Percentiles rank a stretch among this genome's conserved stretches.
These are phyloP conservation scores for Graphium colonna DNA, from an alignment of 2,888 invertebrate genomes.

Conservation along the genomic window DNA sequence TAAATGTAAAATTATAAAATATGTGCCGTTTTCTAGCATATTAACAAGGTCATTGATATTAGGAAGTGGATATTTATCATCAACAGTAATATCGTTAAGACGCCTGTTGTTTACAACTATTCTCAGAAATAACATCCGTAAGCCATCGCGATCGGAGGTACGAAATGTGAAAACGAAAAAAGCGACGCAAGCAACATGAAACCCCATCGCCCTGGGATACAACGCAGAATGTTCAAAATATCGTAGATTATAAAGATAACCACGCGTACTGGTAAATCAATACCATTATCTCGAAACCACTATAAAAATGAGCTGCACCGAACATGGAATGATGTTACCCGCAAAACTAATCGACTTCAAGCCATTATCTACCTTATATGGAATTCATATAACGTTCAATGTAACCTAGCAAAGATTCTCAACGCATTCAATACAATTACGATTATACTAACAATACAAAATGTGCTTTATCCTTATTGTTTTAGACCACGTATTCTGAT, in stretches of 20 bases:
- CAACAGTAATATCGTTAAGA: too few species aligned
- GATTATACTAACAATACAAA: slow-evolving; percentile 36
- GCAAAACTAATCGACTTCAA: slow-evolving; percentile 36
- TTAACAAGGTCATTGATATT: too few species aligned
- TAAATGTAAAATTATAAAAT: too few species aligned
- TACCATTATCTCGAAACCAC: slow-evolving; percentile 77
- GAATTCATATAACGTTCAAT: slow-evolving; percentile 25
- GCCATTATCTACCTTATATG: slow-evolving; percentile 29
- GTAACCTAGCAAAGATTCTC: slow-evolving; percentile 18
- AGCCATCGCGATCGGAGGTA: neutral
- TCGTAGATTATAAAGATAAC: slow-evolving; percentile 57
- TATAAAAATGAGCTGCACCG: slow-evolving; percentile 70
- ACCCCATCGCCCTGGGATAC: slow-evolving; percentile 28
- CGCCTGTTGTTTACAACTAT: too few species aligned
- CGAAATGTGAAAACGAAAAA: slow-evolving; percentile 7
- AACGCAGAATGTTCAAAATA: slow-evolving; percentile 37
- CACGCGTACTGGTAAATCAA: slow-evolving; percentile 68
- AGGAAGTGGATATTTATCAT: too few species aligned
- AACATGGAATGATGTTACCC: slow-evolving; percentile 52
- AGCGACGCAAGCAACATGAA: slow-evolving; percentile 9
- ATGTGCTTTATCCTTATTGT: slow-evolving; percentile 38
- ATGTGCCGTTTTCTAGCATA: too few species aligned
- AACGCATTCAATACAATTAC: slow-evolving; percentile 34
- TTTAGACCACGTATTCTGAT: slow-evolving; percentile 24
- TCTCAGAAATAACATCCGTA: too few species aligned